Evolutionary conservation across 2,797 vertebrate genomes (phyloP).

Genomic region (Hemibagrus guttatus): DNA sequence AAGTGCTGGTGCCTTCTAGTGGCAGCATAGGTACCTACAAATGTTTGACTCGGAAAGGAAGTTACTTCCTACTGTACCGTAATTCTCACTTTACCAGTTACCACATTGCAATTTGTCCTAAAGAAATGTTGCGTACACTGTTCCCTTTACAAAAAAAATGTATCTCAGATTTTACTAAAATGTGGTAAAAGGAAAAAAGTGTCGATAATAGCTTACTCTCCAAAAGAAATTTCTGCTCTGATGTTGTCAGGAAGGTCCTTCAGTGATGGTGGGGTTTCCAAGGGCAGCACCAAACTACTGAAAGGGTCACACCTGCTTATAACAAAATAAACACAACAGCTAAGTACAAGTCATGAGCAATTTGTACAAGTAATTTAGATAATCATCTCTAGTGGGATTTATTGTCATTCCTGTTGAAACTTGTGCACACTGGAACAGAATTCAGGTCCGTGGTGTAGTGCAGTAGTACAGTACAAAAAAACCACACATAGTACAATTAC

Average conservation of each 20-base stretch:
- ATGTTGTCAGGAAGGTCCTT: conserved; percentile 59
- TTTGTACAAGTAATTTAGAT: not conserved
- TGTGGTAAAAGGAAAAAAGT: not conserved
- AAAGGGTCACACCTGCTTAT: conserved; percentile 66
- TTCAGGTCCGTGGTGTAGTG: not conserved
- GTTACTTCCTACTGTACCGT: too few relatives aligned
- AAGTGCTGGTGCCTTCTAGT: not conserved
- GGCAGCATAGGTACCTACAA: not conserved
- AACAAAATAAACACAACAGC: not conserved
- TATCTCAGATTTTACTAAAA: conserved; percentile 6
- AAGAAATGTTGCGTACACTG: too few relatives aligned
- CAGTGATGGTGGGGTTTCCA: conserved; percentile 60
- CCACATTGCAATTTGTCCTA: not conserved
- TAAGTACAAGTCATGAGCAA: not conserved
- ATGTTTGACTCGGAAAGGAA: not conserved
- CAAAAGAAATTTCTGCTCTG: conserved; percentile 52
- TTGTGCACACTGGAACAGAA: not conserved
- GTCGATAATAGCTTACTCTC: conserved; percentile 59
- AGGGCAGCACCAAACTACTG: conserved; percentile 64
- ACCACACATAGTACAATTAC: not conserved
- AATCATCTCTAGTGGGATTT: not conserved
- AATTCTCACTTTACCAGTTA: too few relatives aligned
- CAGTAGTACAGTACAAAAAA: not conserved
- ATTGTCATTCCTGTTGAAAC: not conserved
- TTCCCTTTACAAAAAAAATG: too few relatives aligned